Percentiles rank a stretch among this genome's conserved stretches.
These are phyloP conservation scores for Acanthopleura granulata DNA, from an alignment of 2,888 invertebrate genomes.

Conservation along the genomic window DNA sequence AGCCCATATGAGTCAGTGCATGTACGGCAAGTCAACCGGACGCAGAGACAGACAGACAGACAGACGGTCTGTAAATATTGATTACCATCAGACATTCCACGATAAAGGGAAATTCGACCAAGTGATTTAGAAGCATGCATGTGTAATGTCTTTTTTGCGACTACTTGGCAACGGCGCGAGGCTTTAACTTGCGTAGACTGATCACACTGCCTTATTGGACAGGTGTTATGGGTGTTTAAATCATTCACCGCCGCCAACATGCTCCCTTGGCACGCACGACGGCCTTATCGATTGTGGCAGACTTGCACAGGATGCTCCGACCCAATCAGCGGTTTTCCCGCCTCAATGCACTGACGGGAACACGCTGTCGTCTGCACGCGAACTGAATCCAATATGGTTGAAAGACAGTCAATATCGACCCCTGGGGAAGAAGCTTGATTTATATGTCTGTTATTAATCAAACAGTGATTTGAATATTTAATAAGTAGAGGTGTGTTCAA, in stretches of 20 bases:
- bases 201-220: conserved; percentile 8
- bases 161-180: too few species aligned
- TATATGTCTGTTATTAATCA: conserved; percentile 18
- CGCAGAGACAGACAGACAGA: too few species aligned
- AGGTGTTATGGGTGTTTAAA: conserved; percentile 18
- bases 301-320: conserved; percentile 2
- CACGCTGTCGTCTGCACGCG: conserved; percentile 18
- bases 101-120: too few species aligned
- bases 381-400: conserved; percentile 12
- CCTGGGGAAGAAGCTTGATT: conserved; percentile 13
- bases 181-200: neutral
- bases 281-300: neutral
- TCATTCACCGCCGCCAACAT: neutral
- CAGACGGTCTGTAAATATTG: too few species aligned
- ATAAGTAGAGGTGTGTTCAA: neutral
- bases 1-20: too few species aligned
- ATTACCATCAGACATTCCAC: too few species aligned
- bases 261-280: conserved; percentile 10
- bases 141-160: too few species aligned
- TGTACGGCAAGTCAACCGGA: too few species aligned
- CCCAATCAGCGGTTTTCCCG: conserved; percentile 18
- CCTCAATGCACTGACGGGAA: conserved; percentile 8
- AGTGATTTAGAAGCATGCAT: too few species aligned
- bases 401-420: neutral
- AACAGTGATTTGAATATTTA: conserved; percentile 20